Evolutionary conservation across 2,888 invertebrate species (phyloP).

Genomic region (Phengaris alcon): DNA sequence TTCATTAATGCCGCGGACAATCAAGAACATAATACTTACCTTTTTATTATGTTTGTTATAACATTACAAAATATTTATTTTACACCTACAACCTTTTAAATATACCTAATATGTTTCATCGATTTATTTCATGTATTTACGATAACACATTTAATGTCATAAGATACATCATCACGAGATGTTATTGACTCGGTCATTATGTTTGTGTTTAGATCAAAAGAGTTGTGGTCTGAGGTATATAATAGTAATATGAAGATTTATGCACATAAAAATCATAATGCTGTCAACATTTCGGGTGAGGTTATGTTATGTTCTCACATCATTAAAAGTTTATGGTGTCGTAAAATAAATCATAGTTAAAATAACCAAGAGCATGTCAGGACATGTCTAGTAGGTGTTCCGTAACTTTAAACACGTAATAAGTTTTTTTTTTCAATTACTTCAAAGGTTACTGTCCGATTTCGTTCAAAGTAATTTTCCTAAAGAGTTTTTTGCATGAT

Average conservation of each 20-base stretch:
- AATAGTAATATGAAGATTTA: background rate
- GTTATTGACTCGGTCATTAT: background rate
- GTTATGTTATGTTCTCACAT: background rate
- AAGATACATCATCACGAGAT: background rate
- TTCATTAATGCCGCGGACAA: conserved; percentile 30
- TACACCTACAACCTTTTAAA: too few species aligned
- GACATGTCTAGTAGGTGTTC: too few species aligned
- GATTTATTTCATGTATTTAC: background rate
- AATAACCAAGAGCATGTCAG: too few species aligned
- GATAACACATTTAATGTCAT: background rate
- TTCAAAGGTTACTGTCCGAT: too few species aligned
- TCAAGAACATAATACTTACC: background rate
- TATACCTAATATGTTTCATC: background rate
- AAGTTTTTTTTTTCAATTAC: too few species aligned
- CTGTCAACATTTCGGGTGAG: background rate
- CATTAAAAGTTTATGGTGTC: background rate
- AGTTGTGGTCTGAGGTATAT: background rate
- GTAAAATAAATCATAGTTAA: background rate
- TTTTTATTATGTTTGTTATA: background rate
- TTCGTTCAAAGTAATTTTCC: too few species aligned
- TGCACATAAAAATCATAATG: background rate
- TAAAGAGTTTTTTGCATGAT: too few species aligned
- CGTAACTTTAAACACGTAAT: too few species aligned
- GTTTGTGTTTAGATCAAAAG: background rate
- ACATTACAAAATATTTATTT: too few species aligned